A percentile compares a stretch with the other conserved stretches of the same genome.
Conservation (phyloP, 2,113 vertebrate genomes). For the Lichenostomus cassidix region DNA sequence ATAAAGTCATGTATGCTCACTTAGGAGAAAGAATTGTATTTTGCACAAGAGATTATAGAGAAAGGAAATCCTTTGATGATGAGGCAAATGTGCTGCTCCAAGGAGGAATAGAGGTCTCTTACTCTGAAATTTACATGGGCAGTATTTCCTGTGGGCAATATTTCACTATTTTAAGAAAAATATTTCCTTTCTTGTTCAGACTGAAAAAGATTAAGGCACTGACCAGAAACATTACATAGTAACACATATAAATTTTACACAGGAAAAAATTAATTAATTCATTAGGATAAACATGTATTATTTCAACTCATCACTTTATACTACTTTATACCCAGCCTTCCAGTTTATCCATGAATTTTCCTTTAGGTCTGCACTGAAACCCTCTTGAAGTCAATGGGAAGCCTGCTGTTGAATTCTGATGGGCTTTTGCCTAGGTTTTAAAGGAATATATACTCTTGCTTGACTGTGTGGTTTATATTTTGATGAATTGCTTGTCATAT, state of each 20-base stretch:
- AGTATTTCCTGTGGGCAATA: neutral
- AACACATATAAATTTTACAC: neutral
- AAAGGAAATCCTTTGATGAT: neutral
- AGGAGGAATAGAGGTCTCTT: neutral
- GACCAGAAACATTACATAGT: neutral
- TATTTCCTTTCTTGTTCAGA: neutral
- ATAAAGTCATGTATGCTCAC: neutral
- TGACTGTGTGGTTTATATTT: conserved; percentile 33
- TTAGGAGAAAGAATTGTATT: neutral
- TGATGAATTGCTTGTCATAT: conserved; percentile 50
- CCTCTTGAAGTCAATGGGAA: neutral
- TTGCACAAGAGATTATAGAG: neutral
- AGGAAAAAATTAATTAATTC: neutral
- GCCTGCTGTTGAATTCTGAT: neutral
- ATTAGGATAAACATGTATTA: neutral
- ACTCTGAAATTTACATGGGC: neutral
- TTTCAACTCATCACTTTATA: neutral
- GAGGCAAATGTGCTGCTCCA: neutral
- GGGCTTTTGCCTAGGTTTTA: neutral
- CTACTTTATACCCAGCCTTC: neutral
- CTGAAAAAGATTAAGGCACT: neutral
- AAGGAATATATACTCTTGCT: neutral
- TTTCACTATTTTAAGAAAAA: neutral
- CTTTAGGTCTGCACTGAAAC: neutral
- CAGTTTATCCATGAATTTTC: neutral